phyloP scores from a whole-genome alignment of 1,140 invertebrate species.

The Alviniconcha marisindica region DNA sequence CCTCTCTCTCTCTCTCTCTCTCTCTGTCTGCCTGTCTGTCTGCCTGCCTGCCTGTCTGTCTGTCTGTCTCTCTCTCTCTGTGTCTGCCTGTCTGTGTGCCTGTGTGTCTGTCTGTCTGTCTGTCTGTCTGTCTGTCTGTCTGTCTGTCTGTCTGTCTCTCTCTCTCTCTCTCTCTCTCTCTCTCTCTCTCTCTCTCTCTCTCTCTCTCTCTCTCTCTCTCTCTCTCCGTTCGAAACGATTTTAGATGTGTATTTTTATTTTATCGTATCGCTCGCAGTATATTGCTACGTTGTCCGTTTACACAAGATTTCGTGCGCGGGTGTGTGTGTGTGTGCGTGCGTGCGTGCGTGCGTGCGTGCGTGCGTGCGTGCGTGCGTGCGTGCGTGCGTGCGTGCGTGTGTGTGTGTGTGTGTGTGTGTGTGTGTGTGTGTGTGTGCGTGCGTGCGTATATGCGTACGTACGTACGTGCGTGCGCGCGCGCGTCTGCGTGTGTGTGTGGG shows the following conservation, averaged over 20 bases:
- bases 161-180: not conserved
- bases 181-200: not conserved
- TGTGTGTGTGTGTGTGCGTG: not conserved
- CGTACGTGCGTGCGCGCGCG: no score
- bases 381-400: conserved; percentile 2
- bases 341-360: conserved; percentile 19
- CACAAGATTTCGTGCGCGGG: no score
- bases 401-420: conserved; percentile 4
- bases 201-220: no score
- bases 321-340: not conserved
- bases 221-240: no score
- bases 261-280: no score
- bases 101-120: not conserved
- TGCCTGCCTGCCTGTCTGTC: not conserved
- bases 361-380: conserved; percentile 23
- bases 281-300: no score
- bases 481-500: no score
- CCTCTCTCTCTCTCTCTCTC: not conserved
- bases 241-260: no score
- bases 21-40: not conserved
- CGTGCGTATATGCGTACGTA: no score
- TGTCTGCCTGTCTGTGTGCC: not conserved
- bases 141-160: not conserved
- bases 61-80: not conserved
- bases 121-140: conserved; percentile 3